phyloP scores from a whole-genome alignment of 2,888 invertebrate species.

The Abrostola tripartita region DNA sequence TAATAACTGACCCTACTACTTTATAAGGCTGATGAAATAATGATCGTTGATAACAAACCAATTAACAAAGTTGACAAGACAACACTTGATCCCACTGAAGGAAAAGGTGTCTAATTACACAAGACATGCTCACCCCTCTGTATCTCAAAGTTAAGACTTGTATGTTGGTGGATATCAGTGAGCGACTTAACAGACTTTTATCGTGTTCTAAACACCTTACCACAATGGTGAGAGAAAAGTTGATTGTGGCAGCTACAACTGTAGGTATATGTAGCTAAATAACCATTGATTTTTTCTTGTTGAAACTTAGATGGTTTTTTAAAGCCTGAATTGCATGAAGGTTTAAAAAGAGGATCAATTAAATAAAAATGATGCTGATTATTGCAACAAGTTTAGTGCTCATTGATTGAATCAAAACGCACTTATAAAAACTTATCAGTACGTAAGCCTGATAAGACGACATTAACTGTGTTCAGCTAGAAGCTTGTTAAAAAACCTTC shows the following conservation, averaged over 20 bases:
- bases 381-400: too few relatives aligned
- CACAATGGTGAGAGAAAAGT: slow-evolving; percentile 35
- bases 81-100: slow-evolving; percentile 5
- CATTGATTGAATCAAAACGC: too few relatives aligned
- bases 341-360: too few relatives aligned
- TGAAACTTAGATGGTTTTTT: too few relatives aligned
- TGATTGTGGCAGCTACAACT: slow-evolving; percentile 35
- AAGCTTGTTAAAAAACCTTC: slow-evolving; percentile 16
- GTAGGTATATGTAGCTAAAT: background rate
- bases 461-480: background rate
- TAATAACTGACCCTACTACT: background rate
- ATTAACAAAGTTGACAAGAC: slow-evolving; percentile 12
- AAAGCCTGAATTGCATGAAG: too few relatives aligned
- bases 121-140: slow-evolving; percentile 18
- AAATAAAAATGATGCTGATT: too few relatives aligned
- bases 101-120: slow-evolving; percentile 37
- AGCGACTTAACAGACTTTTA: slow-evolving; percentile 48
- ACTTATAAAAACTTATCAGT: too few relatives aligned
- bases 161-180: slow-evolving; percentile 45
- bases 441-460: background rate
- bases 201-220: slow-evolving; percentile 46
- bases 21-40: background rate
- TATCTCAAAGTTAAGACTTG: slow-evolving; percentile 36
- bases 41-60: background rate
- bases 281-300: too few relatives aligned